phyloP scores from a whole-genome alignment of 2,113 vertebrate species.

The Pedionomus torquatus region DNA sequence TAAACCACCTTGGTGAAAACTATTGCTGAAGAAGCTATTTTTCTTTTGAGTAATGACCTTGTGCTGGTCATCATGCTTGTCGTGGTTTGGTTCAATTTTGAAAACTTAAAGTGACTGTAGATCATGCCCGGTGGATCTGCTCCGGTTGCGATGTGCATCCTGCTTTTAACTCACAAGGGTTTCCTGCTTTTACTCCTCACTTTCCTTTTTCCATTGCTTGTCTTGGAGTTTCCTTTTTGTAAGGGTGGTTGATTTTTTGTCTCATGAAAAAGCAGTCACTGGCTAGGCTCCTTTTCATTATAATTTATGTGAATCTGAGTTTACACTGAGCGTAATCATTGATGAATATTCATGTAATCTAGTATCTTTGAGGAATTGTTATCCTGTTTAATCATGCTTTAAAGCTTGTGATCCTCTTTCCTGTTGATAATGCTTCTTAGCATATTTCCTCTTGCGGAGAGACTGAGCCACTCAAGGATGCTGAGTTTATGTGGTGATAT shows the following conservation, averaged over 20 bases:
- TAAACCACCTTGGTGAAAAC: background rate
- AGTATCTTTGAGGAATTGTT: slow-evolving; percentile 52
- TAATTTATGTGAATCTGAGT: slow-evolving; percentile 25
- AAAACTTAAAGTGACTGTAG: background rate
- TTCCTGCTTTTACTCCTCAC: background rate
- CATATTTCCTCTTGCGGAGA: slow-evolving; percentile 60
- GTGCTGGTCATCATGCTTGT: background rate
- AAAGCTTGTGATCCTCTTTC: slow-evolving; percentile 62
- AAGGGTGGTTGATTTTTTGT: background rate
- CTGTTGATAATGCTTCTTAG: slow-evolving; percentile 63
- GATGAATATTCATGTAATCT: slow-evolving; percentile 53
- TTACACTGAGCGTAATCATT: background rate
- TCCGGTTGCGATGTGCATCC: background rate
- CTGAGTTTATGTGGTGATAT: background rate
- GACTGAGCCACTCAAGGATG: background rate
- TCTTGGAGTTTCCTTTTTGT: background rate
- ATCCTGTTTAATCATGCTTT: slow-evolving; percentile 61
- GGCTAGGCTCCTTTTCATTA: background rate
- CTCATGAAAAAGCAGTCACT: background rate
- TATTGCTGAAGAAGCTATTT: background rate
- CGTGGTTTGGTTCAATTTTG: background rate
- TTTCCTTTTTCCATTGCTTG: background rate
- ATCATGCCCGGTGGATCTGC: background rate
- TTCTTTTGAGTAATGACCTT: background rate
- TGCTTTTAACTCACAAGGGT: background rate